Evolutionary conservation across 2,113 vertebrate species (phyloP), one percentile per base, ranked within the genome.

Genomic region (Prionailurus viverrinus): DNA sequence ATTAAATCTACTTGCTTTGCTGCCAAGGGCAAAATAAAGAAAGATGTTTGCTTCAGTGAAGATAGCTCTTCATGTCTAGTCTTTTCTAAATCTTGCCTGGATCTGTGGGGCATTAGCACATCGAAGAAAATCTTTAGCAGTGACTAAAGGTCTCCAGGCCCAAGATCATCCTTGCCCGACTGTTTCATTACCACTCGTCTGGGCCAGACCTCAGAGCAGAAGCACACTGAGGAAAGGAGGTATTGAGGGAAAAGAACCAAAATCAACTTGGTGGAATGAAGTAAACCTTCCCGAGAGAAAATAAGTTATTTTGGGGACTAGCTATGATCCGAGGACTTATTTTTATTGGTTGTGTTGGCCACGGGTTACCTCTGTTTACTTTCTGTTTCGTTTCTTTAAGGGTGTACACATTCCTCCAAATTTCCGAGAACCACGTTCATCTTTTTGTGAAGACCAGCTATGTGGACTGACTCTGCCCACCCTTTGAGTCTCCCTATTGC

Each of bases 21-120:
- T 94, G 97, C 94, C 97, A 98, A 96, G 79, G 36, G 41, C 31
- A 97, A 97, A 97, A 96, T 82, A 95, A 96, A 96, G 82, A 94
- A 97, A 97, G 91, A 97, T 95, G 94, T 93, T 96, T 95, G 69
- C 85, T 88, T 94, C 41, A 11, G 13, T 71, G 51, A 88, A 93
- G 95, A 89, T 85, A 96, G 41, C 78, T 94, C 39, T 91, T 1
- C 63, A 61, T 89, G 93, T 92, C 88, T 41, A 79, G 92, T 9
- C 58, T 94, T 95, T 97, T 95, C 80, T 87, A 85, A 84, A 93
- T 96, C 90, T 96, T 93, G 41, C 36, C 61, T 95, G 94, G 90
- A 94, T 97, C 94, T 97, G 88, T 1, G 58, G 78, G 89, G 82
- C 78, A 96, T 96, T 97, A 98, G 14, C 29, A 92, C 78, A 97